These are phyloP conservation scores for Chironomus tentans DNA, from an alignment of 2,888 invertebrate genomes.

Conservation along the genomic window DNA sequence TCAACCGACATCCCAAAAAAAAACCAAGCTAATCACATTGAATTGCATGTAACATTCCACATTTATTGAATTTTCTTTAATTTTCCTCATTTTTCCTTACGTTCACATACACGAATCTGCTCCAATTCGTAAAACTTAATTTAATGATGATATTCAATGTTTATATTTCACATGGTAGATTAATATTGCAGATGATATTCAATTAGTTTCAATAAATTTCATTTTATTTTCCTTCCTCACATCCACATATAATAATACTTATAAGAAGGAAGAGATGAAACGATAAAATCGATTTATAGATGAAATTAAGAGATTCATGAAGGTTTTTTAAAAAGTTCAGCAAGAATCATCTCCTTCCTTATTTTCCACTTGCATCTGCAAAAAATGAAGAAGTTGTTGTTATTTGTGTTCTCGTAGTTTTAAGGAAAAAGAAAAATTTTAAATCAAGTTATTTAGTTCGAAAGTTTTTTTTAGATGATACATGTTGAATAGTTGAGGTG, in stretches of 20 bases:
- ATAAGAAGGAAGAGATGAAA: background rate
- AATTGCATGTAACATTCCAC: background rate
- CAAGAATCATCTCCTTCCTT: background rate
- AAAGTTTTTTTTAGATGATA: background rate
- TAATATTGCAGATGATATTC: background rate
- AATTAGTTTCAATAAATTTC: slow-evolving; percentile 8
- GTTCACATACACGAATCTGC: too few relatives aligned
- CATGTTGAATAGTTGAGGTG: too few relatives aligned
- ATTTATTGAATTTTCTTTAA: background rate
- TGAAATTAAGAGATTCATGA: background rate
- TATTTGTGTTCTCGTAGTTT: background rate
- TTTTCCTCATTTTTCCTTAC: background rate
- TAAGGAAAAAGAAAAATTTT: background rate
- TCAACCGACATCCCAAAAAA: too few relatives aligned
- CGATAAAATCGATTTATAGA: background rate
- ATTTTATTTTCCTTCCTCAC: background rate
- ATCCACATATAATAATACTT: too few relatives aligned
- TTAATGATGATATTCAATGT: background rate
- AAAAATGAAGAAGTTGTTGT: background rate
- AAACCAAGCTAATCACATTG: too few relatives aligned
- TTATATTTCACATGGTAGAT: background rate
- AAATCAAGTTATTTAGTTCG: background rate
- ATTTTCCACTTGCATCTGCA: background rate
- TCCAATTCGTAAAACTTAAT: background rate
- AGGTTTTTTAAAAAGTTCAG: background rate